phyloP scores from a whole-genome alignment of 2,797 vertebrate genomes.

The Sebastes vulpes region DNA sequence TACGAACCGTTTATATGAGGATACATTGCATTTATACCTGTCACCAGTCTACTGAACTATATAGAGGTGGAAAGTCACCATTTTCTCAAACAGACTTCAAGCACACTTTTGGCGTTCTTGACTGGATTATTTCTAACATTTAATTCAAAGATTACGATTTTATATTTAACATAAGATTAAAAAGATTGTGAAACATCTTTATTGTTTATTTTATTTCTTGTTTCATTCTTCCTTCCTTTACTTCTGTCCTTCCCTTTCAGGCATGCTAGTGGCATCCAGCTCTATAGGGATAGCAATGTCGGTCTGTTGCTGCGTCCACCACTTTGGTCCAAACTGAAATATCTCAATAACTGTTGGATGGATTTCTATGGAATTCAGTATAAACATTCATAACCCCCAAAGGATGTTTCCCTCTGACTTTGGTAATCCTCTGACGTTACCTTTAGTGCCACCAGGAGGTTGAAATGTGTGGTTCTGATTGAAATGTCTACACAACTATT shows the following conservation, averaged over 20 bases:
- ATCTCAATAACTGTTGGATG: background rate
- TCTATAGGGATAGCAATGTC: background rate
- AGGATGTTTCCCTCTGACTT: background rate
- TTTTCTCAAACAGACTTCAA: background rate
- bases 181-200: too few species aligned
- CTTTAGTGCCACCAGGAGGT: background rate
- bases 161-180: background rate
- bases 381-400: background rate
- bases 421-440: background rate
- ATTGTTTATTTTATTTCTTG: too few species aligned
- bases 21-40: background rate
- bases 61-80: background rate
- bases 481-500: background rate
- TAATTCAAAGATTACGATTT: background rate
- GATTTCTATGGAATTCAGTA: background rate
- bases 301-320: background rate
- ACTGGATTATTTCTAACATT: background rate
- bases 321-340: background rate
- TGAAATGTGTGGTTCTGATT: background rate
- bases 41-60: background rate
- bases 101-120: background rate
- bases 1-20: too few species aligned
- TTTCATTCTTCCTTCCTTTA: too few species aligned
- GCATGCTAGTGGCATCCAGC: accelerated
- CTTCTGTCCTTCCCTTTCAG: too few species aligned